Percentiles rank a stretch among this genome's conserved stretches.
Conservation (phyloP, 2,113 vertebrate genomes). For the Pogonocichla stellata region DNA sequence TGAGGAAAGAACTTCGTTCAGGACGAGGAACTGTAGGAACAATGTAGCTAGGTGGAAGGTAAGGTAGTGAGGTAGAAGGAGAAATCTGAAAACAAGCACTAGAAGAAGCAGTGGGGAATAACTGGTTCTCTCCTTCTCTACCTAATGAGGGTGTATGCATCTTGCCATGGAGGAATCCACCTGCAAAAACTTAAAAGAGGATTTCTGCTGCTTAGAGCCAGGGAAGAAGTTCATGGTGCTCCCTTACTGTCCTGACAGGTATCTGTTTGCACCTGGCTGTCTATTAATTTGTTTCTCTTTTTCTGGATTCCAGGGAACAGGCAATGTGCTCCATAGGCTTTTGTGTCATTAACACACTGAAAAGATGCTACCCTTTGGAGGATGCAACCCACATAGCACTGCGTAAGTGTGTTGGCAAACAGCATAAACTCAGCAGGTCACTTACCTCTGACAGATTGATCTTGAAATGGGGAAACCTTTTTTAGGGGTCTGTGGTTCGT, state of each 20-base stretch:
- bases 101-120: neutral
- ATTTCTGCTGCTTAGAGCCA: neutral
- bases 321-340: slow-evolving; percentile 90
- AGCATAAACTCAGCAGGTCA: neutral
- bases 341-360: slow-evolving; percentile 89
- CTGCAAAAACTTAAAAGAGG: neutral
- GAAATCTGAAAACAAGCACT: neutral
- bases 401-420: slow-evolving; percentile 76
- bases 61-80: neutral
- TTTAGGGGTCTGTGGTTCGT: neutral
- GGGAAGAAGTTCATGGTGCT: neutral
- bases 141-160: neutral
- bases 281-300: neutral
- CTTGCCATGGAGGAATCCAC: neutral
- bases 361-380: slow-evolving; percentile 92
- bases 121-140: neutral
- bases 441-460: neutral
- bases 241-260: neutral
- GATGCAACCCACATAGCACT: slow-evolving; percentile 96
- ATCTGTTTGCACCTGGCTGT: neutral
- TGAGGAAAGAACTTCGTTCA: neutral
- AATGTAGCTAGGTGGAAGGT: neutral
- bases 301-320: slow-evolving; percentile 83
- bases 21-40: neutral
- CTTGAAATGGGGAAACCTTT: neutral